phyloP scores from a whole-genome alignment of 35 echinoderm and acorn worm genomes.

The Lytechinus variegatus region DNA sequence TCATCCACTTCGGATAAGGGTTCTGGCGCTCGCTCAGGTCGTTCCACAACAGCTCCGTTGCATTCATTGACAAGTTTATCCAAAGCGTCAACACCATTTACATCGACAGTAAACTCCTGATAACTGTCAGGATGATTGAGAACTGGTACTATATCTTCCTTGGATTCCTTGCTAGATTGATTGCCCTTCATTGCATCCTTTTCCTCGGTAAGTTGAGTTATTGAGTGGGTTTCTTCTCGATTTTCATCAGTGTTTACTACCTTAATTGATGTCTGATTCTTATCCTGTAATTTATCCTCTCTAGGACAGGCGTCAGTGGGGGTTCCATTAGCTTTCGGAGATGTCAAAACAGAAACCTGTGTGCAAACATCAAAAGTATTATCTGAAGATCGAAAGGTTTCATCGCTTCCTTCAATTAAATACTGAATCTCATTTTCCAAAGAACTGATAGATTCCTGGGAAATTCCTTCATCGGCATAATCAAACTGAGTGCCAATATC shows the following conservation, averaged over 20 bases:
- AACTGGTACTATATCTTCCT: not conserved
- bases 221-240: not conserved
- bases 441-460: not conserved
- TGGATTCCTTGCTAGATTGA: not conserved
- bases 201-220: not conserved
- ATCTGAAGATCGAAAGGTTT: not conserved
- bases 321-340: not conserved
- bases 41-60: not conserved
- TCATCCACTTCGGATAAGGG: not conserved
- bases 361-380: not conserved
- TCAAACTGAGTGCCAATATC: not conserved
- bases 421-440: not conserved
- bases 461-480: not conserved
- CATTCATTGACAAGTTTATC: not conserved
- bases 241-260: not conserved
- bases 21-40: not conserved
- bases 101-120: not conserved
- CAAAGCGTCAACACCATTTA: not conserved
- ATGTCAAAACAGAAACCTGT: not conserved
- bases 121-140: not conserved
- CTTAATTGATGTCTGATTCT: not conserved
- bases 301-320: not conserved
- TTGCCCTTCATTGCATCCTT: not conserved
- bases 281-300: not conserved
- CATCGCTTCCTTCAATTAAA: not conserved